phyloP scores from a whole-genome alignment of 2,888 invertebrate species.

The Helicoverpa assulta region DNA sequence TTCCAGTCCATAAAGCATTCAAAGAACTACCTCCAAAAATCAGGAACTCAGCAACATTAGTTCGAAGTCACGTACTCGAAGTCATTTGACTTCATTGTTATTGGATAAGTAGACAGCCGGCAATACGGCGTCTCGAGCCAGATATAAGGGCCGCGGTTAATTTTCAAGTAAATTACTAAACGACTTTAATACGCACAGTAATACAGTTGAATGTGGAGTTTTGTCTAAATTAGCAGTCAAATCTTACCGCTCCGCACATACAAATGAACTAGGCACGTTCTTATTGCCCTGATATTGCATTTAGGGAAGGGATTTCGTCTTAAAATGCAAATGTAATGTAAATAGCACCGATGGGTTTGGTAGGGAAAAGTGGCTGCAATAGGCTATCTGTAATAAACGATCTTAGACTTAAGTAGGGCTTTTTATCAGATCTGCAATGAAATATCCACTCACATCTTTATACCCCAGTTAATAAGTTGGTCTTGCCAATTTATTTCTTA shows the following conservation, averaged over 20 bases:
- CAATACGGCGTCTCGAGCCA: constrained; percentile 55
- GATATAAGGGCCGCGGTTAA: constrained; percentile 61
- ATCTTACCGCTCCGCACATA: constrained; percentile 54
- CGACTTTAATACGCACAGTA: constrained; percentile 57
- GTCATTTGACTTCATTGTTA: constrained; percentile 66
- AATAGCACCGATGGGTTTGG: constrained; percentile 36
- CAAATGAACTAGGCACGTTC: constrained; percentile 56
- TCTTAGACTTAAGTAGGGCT: neutral
- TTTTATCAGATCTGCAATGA: constrained; percentile 6
- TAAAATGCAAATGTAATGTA: constrained; percentile 63
- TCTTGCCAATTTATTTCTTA: constrained; percentile 13
- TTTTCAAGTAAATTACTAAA: constrained; percentile 65
- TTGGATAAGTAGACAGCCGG: constrained; percentile 56
- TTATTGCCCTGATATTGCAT: constrained; percentile 58
- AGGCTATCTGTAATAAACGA: constrained; percentile 19
- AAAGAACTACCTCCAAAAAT: constrained; percentile 49
- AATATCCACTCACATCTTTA: neutral
- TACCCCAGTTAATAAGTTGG: constrained; percentile 5
- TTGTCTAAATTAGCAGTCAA: constrained; percentile 62
- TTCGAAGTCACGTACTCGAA: constrained; percentile 54
- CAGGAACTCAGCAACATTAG: constrained; percentile 38
- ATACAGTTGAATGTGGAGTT: constrained; percentile 57
- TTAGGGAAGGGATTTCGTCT: constrained; percentile 54
- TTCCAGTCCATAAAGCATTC: constrained; percentile 29
- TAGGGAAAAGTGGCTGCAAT: constrained; percentile 37